A percentile compares a stretch with the other conserved stretches of the same genome.
Evolutionary conservation across 2,888 invertebrate genomes (phyloP).

Genomic region (Drosophila borborema): DNA sequence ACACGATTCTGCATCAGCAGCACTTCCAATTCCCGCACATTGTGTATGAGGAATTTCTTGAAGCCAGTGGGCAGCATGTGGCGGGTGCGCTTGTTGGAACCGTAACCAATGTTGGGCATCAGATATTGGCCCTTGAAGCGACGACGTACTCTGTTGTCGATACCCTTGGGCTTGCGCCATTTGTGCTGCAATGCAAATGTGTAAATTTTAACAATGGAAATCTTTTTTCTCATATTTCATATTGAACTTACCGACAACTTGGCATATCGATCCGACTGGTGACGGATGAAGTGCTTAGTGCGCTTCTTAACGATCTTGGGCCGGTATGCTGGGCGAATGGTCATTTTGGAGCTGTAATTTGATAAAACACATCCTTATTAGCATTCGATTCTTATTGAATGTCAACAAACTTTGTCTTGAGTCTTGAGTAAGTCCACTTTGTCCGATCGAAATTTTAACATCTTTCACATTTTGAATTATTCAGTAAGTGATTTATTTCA

Average conservation of each 20-base stretch:
- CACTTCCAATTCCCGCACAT: conserved; percentile 97
- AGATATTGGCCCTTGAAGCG: conserved; percentile 99
- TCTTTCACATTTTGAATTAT: conserved; percentile 22
- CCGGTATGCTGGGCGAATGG: conserved; percentile 95
- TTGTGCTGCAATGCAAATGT: conserved; percentile 88
- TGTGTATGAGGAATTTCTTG: conserved; percentile 96
- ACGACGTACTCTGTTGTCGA: conserved; percentile 99
- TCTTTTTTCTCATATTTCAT: neutral
- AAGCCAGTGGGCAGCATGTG: conserved; percentile 99
- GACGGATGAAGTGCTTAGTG: conserved; percentile 98
- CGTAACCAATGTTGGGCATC: conserved; percentile 99
- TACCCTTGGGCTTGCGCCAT: conserved; percentile 99
- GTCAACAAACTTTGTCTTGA: conserved; percentile 59
- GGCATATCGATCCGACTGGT: conserved; percentile 99
- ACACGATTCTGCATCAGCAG: conserved; percentile 99
- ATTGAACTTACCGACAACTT: conserved; percentile 92
- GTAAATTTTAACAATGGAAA: conserved; percentile 11
- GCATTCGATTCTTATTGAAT: conserved; percentile 27
- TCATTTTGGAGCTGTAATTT: conserved; percentile 88
- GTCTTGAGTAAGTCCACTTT: neutral
- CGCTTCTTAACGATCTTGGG: conserved; percentile 98
- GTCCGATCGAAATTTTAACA: conserved; percentile 40
- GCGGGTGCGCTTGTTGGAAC: conserved; percentile 96
- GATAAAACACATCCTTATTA: conserved; percentile 11
- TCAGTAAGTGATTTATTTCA: conserved; percentile 29